phyloP scores from a whole-genome alignment of 2,888 invertebrate species.

The Macropis europaea region DNA sequence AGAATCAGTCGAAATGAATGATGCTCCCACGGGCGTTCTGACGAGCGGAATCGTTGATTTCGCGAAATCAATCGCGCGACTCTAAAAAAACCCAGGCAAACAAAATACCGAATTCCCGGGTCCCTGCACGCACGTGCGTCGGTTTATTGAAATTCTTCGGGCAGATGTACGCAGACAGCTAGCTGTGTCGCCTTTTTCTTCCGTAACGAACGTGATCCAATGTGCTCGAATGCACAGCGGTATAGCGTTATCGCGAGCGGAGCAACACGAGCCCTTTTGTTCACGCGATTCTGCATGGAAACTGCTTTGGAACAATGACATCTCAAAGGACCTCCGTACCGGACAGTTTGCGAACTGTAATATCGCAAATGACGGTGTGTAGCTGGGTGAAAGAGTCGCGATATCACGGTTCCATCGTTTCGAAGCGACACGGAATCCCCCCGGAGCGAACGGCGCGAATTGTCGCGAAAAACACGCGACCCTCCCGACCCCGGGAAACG shows the following conservation, averaged over 20 bases:
- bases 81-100: too few relatives aligned
- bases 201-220: conserved; percentile 21
- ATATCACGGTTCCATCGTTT: conserved; percentile 8
- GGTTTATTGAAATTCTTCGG: too few relatives aligned
- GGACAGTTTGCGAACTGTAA: conserved; percentile 48
- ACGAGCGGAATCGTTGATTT: too few relatives aligned
- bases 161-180: too few relatives aligned
- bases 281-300: conserved; percentile 41
- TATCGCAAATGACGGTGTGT: conserved; percentile 43
- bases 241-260: conserved; percentile 40
- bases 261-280: conserved; percentile 43
- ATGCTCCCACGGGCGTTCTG: too few relatives aligned
- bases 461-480: not conserved
- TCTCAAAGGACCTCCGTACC: conserved; percentile 44
- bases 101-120: too few relatives aligned
- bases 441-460: conserved; percentile 5
- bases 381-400: conserved; percentile 22
- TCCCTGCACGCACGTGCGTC: too few relatives aligned
- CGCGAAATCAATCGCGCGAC: too few relatives aligned
- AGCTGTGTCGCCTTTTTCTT: not conserved
- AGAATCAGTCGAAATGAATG: too few relatives aligned
- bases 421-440: not conserved
- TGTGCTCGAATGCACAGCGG: conserved; percentile 3
- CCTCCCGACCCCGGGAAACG: not conserved
- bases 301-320: conserved; percentile 50